Evolutionary conservation across 2,888 invertebrate genomes (phyloP).

Genomic region (Stramonita haemastoma): DNA sequence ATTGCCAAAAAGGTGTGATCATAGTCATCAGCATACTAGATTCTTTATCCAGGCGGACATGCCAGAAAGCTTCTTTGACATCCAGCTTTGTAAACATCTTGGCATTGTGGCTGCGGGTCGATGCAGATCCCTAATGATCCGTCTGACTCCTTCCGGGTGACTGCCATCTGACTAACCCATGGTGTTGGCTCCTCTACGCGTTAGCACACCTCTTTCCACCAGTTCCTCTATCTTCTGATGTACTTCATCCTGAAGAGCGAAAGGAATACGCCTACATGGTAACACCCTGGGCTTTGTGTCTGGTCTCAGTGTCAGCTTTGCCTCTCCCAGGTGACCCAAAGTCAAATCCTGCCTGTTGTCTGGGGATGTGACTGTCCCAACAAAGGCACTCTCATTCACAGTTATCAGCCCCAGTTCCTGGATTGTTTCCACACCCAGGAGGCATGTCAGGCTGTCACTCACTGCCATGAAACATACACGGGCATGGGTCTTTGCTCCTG

Average conservation of each 20-base stretch:
- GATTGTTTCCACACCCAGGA: constrained; percentile 31
- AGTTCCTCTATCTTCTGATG: constrained; percentile 37
- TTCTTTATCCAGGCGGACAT: constrained; percentile 50
- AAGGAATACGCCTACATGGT: constrained; percentile 43
- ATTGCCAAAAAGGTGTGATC: constrained; percentile 58
- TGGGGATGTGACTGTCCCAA: neutral
- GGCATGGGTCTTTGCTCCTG: neutral
- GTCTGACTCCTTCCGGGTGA: constrained; percentile 38
- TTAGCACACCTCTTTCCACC: constrained; percentile 43
- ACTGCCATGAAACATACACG: constrained; percentile 11
- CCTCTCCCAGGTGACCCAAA: constrained; percentile 40
- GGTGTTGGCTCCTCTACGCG: constrained; percentile 41
- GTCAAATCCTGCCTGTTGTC: neutral
- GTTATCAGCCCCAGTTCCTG: constrained; percentile 32
- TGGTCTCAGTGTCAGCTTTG: constrained; percentile 26
- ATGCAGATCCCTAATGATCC: constrained; percentile 49
- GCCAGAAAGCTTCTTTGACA: constrained; percentile 56
- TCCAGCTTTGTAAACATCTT: constrained; percentile 57
- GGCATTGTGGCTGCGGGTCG: constrained; percentile 48
- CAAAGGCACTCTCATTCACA: neutral
- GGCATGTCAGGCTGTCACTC: neutral
- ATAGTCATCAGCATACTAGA: constrained; percentile 54
- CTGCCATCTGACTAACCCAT: constrained; percentile 52
- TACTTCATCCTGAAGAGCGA: constrained; percentile 44
- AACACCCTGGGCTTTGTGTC: constrained; percentile 38